Base-by-base conservation (phyloP, 2,888 invertebrate genomes). In the Plagiodera versicolora region DNA sequence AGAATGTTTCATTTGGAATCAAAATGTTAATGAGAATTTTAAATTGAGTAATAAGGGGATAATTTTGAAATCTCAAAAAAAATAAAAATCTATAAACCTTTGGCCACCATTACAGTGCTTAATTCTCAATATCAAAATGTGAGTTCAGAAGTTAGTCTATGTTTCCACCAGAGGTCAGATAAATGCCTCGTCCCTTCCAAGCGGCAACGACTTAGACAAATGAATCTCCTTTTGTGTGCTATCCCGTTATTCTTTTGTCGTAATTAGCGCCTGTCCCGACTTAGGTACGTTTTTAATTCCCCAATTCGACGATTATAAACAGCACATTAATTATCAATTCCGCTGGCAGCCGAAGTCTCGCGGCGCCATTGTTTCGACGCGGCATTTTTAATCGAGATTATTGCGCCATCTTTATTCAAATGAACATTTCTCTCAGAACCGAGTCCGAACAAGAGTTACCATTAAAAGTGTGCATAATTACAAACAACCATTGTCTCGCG, bases 291-390 rank as follows among this genome's bases (percentile, higher is more conserved):
- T 80, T 79, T 79, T 79, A 79, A 79, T 79, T 79, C 76, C 75
- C 73, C 76, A 76, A 77, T 79, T 77, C 79, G 66, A 75, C 79
- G 74, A 79, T 80, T 79, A 80, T 79, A 79, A 80, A 79, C 80
- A 79, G 79, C 79, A 80, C 80, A 80, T 80, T 79, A 80, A 80
- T 80, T 80, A 80, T 80, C 80, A 80, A 80, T 80, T 80, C 72
- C 73, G 74, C 72, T 71, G 74, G 74, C 75, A 75, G 74, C 71
- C 72, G 67, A 72, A 74, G 72, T 72, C 69, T 68, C 67, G 66
- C 64, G 67, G 67, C 67, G 73, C 78, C 77, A 78, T 80, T 79
- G 79, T 78, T 77, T 75, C 75, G 74, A 70, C 74, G 74, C 74
- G 77, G 76, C 78, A 79, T 80, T 80, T 80, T 80, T 80, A 80